Base-by-base conservation (phyloP, 2,888 invertebrate species). In the Caenorhabditis angaria region DNA sequence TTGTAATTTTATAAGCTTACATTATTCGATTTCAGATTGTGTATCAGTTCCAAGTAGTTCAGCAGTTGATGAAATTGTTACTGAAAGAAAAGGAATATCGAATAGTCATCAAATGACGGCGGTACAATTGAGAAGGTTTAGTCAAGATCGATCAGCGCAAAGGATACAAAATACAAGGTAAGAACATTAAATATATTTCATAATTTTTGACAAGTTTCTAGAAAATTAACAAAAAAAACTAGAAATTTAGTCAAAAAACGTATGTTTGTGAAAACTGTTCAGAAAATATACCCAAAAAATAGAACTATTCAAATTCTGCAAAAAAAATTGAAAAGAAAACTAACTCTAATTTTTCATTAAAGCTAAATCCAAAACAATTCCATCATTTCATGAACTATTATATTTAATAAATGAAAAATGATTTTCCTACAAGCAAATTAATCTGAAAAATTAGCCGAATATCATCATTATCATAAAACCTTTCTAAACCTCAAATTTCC, bases 81-180 rank as follows among this genome's bases (percentile, higher is more conserved):
- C 24, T 58, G 54, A 54, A 18, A 25, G 54, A 25, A 54, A 54
- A 27, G 5, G 18, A 14, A 10, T 5, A 10, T 4, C 12, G 29
- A 35, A 4, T 32, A 32, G 32, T 24, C 14, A n/a, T n/a, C 27
- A n/a, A 8, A 14, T 18, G 4, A n/a, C 29, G 4, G 28, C 54
- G 3, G 56, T 56, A 14, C 76, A 56, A n/a, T 61, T 71, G 4
- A 58, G 82, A 25, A 48, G 82, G 29, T 69, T 82, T 54, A 78
- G 78, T 50, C 80, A 80, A 47, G 82, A 82, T 50, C 51, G 82
- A 29, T 71, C 72, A 10, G 77, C 77, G 0, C 82, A 80, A 8
- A 70, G 74, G 56, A 77, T 82, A 8, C 78, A 74, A 28, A 77
- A 76, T 32, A 78, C 82, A 12, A 67, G 81, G 81, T 79, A 64